Base-by-base conservation (phyloP, 2,113 vertebrate genomes). In the Anguilla rostrata region DNA sequence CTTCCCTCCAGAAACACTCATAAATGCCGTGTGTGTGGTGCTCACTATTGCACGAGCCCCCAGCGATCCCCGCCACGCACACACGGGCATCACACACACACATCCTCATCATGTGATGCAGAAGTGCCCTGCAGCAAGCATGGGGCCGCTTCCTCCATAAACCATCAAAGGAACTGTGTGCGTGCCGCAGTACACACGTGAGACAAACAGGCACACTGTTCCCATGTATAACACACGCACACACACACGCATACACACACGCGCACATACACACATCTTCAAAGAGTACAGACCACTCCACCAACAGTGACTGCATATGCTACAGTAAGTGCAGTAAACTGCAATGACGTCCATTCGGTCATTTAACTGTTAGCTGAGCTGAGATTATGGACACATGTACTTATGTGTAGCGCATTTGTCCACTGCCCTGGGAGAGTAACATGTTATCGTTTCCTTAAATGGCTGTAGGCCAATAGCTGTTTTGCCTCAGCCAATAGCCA, bases 111-210 rank as follows among this genome's bases (percentile, higher is more conserved):
- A 40, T 34, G 60, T 57, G 7, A 57, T 26, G 26, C 26, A 81
- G 78, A 60, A 39, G 56, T 26, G 71, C 71, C 71, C 71, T 75
- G 71, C 6, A 12, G 71, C 71, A 75, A 12, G 9, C 34, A 11
- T 75, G 71, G 29, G n/a, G 43, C 71, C 63, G 34, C 63, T 46
- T 14, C 34, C 29, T 40, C 18, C 46, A 18, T n/a, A 85, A 85
- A 78, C n/a, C 83, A 57, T 34, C 20, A 78, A 46, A 85, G 63
- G 71, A 75, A 75, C 71, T 75, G 71, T 34, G 26, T 34, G n/a
- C 2, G n/a, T 34, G 71, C 9, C 5, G 2, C 11, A 75, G 71
- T 75, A 34, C 71, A 34, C 71, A 29, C n/a, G 26, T 29, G 26
- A 75, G 71, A 34, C 26, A 75, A 75, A 75, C n/a, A 29, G 1